Percentiles rank a stretch among this genome's conserved stretches.
Conservation (phyloP, 2,113 vertebrate genomes). For the Mirza zaza region DNA sequence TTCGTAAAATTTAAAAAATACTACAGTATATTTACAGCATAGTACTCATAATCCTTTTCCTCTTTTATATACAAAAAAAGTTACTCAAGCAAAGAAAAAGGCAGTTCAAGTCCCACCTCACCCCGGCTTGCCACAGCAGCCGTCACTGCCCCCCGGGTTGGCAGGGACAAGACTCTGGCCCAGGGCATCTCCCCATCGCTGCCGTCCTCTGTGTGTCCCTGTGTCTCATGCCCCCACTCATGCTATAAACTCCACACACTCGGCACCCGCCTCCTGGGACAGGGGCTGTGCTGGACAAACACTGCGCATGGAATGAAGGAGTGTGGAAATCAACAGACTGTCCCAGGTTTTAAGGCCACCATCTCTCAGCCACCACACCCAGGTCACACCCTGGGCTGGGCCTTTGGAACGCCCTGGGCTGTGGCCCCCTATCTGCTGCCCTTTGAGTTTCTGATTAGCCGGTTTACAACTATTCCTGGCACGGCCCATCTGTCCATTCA, state of each 20-base stretch:
- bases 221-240: no score
- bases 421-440: conserved; percentile 26
- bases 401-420: not conserved
- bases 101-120: no score
- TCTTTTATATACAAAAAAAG: not conserved
- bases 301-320: not conserved
- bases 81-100: not conserved
- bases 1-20: not conserved
- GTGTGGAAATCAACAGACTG: not conserved
- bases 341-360: not conserved
- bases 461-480: not conserved
- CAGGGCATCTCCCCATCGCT: no score
- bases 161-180: not conserved
- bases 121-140: no score
- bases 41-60: not conserved
- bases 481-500: not conserved
- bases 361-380: not conserved
- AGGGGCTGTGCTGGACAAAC: not conserved
- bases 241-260: no score
- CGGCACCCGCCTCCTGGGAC: not conserved
- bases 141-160: no score
- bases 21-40: not conserved
- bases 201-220: no score
- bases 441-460: conserved; percentile 60
- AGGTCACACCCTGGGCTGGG: not conserved